Percentiles rank a stretch among this genome's conserved stretches.
phyloP scores from a whole-genome alignment of 2,888 invertebrate genomes.

The Chrysotoxum bicinctum region DNA sequence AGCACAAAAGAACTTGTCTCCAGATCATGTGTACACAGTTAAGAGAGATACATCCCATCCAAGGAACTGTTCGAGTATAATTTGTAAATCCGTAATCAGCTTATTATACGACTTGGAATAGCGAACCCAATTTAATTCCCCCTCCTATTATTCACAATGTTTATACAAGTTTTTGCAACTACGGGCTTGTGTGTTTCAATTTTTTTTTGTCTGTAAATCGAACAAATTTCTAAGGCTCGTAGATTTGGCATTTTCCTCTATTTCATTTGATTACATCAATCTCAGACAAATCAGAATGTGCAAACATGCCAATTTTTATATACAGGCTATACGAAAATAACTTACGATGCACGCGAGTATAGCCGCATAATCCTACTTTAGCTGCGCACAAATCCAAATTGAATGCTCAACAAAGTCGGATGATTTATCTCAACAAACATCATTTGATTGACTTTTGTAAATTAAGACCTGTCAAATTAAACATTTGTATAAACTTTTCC shows the following conservation, averaged over 20 bases:
- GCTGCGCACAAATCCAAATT: constrained; percentile 10
- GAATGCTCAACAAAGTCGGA: constrained; percentile 60
- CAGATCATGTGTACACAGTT: too few species aligned
- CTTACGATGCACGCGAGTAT: background rate
- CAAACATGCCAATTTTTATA: constrained; percentile 52
- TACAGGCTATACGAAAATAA: background rate
- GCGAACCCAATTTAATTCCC: too few species aligned
- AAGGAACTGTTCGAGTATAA: too few species aligned
- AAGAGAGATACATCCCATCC: too few species aligned
- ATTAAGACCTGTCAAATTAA: constrained; percentile 61
- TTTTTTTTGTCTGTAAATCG: background rate
- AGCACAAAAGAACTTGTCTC: too few species aligned
- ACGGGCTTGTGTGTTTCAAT: background rate
- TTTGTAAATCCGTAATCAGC: too few species aligned
- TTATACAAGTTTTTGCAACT: too few species aligned
- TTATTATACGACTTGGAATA: too few species aligned
- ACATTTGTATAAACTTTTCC: constrained; percentile 52
- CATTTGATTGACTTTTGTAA: constrained; percentile 63
- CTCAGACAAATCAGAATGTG: constrained; percentile 43
- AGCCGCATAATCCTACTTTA: background rate
- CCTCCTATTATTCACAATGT: too few species aligned
- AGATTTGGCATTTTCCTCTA: background rate
- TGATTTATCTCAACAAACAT: constrained; percentile 31
- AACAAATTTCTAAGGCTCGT: background rate
- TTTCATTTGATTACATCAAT: background rate